Evolutionary conservation across 2,888 invertebrate genomes (phyloP).

Genomic region (Xestia ashworthii): DNA sequence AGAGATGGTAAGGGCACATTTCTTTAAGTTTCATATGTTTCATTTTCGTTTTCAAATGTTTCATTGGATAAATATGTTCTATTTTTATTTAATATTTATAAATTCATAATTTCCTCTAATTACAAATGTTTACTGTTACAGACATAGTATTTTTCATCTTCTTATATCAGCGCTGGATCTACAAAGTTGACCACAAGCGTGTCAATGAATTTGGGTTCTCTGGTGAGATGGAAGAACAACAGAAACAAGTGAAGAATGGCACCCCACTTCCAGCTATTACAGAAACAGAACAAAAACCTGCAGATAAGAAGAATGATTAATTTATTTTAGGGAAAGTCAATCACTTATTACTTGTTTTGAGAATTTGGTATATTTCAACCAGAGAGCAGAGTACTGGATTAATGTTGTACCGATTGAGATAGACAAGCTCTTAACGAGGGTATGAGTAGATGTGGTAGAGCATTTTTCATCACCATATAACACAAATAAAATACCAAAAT

Average conservation of each 20-base stretch:
- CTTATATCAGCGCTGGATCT: conserved; percentile 99
- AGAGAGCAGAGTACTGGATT: conserved; percentile 5
- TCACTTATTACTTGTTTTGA: conserved; percentile 44
- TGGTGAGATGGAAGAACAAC: conserved; percentile 95
- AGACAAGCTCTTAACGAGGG: conserved; percentile 3
- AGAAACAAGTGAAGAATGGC: conserved; percentile 79
- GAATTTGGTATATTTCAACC: conserved; percentile 22
- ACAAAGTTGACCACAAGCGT: conserved; percentile 98
- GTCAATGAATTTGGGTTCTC: conserved; percentile 99
- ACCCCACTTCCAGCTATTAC: conserved; percentile 78
- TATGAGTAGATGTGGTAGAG: conserved; percentile 3
- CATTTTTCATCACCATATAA: background rate
- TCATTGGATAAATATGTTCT: background rate
- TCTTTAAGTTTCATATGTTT: no score
- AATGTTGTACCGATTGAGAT: background rate
- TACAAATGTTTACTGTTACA: conserved; percentile 78
- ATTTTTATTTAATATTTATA: background rate
- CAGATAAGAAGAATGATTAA: conserved; percentile 88
- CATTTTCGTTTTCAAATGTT: background rate
- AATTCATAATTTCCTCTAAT: background rate
- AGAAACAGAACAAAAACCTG: conserved; percentile 74
- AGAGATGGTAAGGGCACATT: conserved; percentile 94
- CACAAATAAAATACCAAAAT: conserved; percentile 22
- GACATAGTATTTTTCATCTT: conserved; percentile 99
- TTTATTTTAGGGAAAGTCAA: conserved; percentile 50